Percentiles rank a stretch among this genome's conserved stretches.
Evolutionary conservation across 2,113 vertebrate genomes (phyloP).

Genomic region (Gnathonemus echidnorhynchus): DNA sequence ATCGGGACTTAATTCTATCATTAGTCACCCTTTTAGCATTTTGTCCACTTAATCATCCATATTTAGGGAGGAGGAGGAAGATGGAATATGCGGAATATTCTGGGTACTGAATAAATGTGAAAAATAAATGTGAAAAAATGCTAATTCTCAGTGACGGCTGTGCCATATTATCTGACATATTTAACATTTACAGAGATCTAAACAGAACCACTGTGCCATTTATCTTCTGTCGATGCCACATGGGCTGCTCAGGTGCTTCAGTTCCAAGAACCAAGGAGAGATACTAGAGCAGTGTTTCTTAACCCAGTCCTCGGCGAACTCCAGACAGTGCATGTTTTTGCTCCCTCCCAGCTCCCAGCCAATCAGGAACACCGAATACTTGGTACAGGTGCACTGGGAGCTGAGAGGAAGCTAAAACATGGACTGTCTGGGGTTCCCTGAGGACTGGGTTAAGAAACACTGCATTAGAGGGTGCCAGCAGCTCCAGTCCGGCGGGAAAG

Average conservation of each 20-base stretch:
- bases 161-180: not conserved
- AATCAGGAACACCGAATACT: too few relatives aligned
- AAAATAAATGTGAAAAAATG: not conserved
- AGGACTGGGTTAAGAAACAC: too few relatives aligned
- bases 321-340: too few relatives aligned
- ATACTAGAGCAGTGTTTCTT: not conserved
- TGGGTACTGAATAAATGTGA: not conserved
- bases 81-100: not conserved
- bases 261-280: not conserved
- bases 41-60: not conserved
- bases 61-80: not conserved
- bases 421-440: too few relatives aligned
- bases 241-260: not conserved
- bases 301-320: too few relatives aligned
- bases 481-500: too few relatives aligned
- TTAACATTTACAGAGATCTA: not conserved
- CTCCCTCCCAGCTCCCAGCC: too few relatives aligned
- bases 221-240: not conserved
- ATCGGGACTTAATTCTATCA: not conserved
- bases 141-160: not conserved
- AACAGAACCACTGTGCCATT: not conserved
- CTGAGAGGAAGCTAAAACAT: too few relatives aligned
- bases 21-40: not conserved
- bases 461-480: too few relatives aligned
- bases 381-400: too few relatives aligned